Conservation (phyloP, 1,140 invertebrate genomes). For the Lasioglossum baleicum region DNA sequence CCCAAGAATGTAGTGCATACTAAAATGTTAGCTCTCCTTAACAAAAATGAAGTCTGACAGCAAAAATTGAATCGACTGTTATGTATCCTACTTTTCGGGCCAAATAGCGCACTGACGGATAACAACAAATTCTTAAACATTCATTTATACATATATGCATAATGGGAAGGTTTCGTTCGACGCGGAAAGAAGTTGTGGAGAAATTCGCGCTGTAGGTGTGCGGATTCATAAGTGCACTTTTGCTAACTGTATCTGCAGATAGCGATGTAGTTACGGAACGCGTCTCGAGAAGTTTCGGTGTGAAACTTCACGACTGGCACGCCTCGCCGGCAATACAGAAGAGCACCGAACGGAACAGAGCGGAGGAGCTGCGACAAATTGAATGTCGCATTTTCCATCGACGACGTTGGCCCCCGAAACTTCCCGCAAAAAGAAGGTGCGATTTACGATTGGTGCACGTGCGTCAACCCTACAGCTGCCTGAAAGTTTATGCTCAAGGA, state of each 20-base stretch:
- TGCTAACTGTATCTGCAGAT: neutral
- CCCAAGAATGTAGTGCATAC: no score
- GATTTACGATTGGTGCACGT: conserved; percentile 64
- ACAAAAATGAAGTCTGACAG: no score
- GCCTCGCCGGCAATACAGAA: no score
- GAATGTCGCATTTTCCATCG: conserved; percentile 59
- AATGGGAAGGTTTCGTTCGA: neutral
- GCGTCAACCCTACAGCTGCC: conserved; percentile 48
- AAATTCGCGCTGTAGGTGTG: neutral
- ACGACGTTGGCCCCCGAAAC: conserved; percentile 38
- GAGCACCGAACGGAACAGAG: no score
- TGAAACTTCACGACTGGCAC: neutral
- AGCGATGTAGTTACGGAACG: neutral
- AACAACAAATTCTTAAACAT: no score
- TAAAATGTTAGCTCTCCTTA: no score
- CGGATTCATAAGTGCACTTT: neutral
- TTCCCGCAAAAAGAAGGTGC: conserved; percentile 42
- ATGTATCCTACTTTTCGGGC: no score
- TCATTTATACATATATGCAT: no score
- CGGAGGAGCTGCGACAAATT: conserved; percentile 51
- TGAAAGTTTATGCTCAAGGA: conserved; percentile 46
- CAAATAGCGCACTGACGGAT: no score
- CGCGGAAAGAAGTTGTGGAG: neutral
- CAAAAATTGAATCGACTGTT: no score
- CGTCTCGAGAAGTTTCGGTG: conserved; percentile 22